These are phyloP conservation scores for Spinus pinus DNA, from an alignment of 2,797 vertebrate species.

Conservation along the genomic window DNA sequence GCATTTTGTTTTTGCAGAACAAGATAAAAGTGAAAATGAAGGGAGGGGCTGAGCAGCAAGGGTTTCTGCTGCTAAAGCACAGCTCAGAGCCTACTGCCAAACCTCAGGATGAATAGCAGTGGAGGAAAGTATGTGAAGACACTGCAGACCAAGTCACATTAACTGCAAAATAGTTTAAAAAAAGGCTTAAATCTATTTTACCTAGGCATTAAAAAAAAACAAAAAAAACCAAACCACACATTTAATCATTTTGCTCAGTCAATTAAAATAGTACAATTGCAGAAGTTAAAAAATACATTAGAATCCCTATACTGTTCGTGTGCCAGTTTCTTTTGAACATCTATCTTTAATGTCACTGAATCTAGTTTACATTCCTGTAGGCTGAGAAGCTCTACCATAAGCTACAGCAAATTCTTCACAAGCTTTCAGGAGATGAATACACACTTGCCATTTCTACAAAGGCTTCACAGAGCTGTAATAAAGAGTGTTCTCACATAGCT, in stretches of 20 bases:
- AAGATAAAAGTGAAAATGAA: background rate
- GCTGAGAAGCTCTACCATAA: conserved; percentile 33
- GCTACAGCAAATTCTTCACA: conserved; percentile 47
- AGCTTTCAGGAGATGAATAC: conserved; percentile 40
- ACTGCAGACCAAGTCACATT: background rate
- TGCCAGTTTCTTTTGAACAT: background rate
- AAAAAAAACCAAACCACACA: background rate
- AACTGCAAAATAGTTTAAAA: background rate
- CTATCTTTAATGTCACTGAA: conserved; percentile 41
- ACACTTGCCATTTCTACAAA: conserved; percentile 42
- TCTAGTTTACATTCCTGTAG: conserved; percentile 51
- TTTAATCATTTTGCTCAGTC: background rate
- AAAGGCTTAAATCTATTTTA: background rate
- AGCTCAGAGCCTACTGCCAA: background rate
- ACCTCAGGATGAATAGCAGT: background rate
- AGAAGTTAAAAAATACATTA: background rate
- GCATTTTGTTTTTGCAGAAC: background rate
- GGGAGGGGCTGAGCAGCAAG: background rate
- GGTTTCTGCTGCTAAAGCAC: background rate
- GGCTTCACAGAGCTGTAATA: conserved; percentile 18
- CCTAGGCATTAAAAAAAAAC: background rate
- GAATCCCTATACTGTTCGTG: background rate
- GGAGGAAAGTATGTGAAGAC: background rate
- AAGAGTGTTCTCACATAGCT: conserved; percentile 7
- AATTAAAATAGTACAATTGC: background rate